Evolutionary conservation across 2,113 vertebrate genomes (phyloP).

Genomic region (Emydocephalus ijimae): DNA sequence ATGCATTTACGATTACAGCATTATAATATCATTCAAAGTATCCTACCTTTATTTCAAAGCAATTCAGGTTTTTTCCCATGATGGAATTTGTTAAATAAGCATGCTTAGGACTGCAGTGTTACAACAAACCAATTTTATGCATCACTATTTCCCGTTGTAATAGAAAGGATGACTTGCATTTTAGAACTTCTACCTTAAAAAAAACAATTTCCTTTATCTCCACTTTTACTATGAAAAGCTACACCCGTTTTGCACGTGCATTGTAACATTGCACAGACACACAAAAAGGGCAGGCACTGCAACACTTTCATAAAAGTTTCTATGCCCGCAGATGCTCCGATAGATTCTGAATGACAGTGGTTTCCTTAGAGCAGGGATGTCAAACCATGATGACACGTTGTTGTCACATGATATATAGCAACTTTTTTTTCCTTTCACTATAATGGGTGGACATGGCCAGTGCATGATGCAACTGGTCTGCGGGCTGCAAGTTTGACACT

Average conservation of each 20-base stretch:
- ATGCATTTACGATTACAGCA: not conserved
- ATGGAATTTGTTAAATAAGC: not conserved
- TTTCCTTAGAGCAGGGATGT: not conserved
- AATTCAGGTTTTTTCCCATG: not conserved
- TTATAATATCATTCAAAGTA: not conserved
- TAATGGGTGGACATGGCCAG: too few relatives aligned
- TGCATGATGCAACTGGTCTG: too few relatives aligned
- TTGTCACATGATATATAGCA: too few relatives aligned
- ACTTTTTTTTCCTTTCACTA: too few relatives aligned
- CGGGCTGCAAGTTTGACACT: too few relatives aligned
- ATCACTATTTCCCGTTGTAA: not conserved
- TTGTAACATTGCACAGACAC: not conserved
- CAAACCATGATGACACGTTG: too few relatives aligned
- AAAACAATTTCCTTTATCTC: not conserved
- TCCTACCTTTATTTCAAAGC: not conserved
- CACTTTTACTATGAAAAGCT: not conserved
- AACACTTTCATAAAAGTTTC: not conserved
- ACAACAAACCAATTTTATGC: not conserved
- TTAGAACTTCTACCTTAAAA: not conserved
- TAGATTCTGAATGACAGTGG: not conserved
- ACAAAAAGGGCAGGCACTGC: too few relatives aligned
- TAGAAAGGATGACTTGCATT: not conserved
- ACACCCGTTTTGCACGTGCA: not conserved
- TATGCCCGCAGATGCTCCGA: not conserved
- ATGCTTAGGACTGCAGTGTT: not conserved